Conservation (phyloP, 2,113 vertebrate genomes). For the Eleginops maclovinus region DNA sequence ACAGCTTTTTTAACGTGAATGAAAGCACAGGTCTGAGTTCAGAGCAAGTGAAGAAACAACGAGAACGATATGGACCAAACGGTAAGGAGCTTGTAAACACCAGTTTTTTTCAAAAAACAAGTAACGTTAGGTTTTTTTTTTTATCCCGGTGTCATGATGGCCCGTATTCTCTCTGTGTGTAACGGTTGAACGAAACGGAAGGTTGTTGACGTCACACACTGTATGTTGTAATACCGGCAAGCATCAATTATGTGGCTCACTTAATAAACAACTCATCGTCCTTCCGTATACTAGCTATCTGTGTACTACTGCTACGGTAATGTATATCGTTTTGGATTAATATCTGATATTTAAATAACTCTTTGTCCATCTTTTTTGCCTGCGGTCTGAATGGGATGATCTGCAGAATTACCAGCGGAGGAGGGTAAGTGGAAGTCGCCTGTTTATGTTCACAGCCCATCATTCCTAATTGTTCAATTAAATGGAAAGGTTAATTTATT, state of each 20-base stretch:
- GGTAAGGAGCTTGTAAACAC: constrained; percentile 83
- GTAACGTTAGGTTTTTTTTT: too few relatives aligned
- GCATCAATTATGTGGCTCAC: constrained; percentile 1
- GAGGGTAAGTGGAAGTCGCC: constrained; percentile 86
- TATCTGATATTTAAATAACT: constrained; percentile 21
- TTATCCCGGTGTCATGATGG: constrained; percentile 32
- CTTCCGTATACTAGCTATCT: background rate
- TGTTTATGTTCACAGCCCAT: background rate
- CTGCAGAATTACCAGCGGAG: constrained; percentile 95
- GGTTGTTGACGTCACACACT: constrained; percentile 65
- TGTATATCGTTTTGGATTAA: background rate
- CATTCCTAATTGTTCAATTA: background rate
- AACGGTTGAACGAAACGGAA: constrained; percentile 21
- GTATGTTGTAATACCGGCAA: constrained; percentile 43
- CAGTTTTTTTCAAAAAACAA: background rate
- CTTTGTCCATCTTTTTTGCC: constrained; percentile 34
- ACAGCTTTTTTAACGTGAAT: constrained; percentile 93
- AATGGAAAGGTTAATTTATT: background rate
- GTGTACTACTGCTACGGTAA: background rate
- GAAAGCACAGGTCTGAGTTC: constrained; percentile 95
- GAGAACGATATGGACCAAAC: constrained; percentile 94
- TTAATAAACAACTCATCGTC: background rate
- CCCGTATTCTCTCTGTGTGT: constrained; percentile 24
- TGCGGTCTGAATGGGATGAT: constrained; percentile 69
- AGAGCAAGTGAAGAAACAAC: constrained; percentile 95